A percentile compares a stretch with the other conserved stretches of the same genome.
These are phyloP conservation scores for Himalopsyche tibetana DNA, from an alignment of 2,888 invertebrate species.

Conservation along the genomic window DNA sequence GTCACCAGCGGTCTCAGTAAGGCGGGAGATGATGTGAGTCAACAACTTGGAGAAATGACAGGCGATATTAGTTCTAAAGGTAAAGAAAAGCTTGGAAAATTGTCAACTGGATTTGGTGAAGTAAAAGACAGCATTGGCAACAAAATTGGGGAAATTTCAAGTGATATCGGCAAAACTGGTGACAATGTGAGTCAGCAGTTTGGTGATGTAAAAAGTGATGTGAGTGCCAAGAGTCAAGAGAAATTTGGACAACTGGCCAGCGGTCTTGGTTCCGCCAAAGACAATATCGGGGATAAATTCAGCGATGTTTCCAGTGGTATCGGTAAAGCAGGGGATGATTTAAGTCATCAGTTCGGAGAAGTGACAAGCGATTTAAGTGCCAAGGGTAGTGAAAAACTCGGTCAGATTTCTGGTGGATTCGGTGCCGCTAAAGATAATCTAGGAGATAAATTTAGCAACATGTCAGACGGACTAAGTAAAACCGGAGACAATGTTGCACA, in stretches of 20 bases:
- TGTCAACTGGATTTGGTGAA: neutral
- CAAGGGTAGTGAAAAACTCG: neutral
- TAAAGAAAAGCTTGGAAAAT: neutral
- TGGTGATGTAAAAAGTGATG: conserved; percentile 41
- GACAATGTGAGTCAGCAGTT: conserved; percentile 33
- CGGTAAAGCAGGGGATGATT: conserved; percentile 63
- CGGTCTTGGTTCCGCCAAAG: conserved; percentile 68
- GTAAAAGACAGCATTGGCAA: neutral
- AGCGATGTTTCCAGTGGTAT: conserved; percentile 68
- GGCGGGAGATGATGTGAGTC: neutral
- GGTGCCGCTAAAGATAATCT: conserved; percentile 37
- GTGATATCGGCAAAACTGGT: neutral
- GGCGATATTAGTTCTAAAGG: neutral
- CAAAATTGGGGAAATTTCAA: neutral
- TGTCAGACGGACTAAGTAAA: conserved; percentile 70
- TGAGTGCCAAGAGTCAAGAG: conserved; percentile 49
- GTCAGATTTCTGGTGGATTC: conserved; percentile 50
- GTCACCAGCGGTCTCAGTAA: neutral
- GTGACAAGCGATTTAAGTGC: conserved; percentile 69
- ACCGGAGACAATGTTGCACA: conserved; percentile 69
- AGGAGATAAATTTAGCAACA: conserved; percentile 54
- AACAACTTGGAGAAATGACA: neutral
- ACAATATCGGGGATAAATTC: conserved; percentile 68
- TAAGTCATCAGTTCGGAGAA: conserved; percentile 67
- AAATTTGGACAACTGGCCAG: conserved; percentile 68